Percentiles rank a stretch among this genome's conserved stretches.
phyloP scores from a whole-genome alignment of 2,888 invertebrate species.

The Bombylius major region DNA sequence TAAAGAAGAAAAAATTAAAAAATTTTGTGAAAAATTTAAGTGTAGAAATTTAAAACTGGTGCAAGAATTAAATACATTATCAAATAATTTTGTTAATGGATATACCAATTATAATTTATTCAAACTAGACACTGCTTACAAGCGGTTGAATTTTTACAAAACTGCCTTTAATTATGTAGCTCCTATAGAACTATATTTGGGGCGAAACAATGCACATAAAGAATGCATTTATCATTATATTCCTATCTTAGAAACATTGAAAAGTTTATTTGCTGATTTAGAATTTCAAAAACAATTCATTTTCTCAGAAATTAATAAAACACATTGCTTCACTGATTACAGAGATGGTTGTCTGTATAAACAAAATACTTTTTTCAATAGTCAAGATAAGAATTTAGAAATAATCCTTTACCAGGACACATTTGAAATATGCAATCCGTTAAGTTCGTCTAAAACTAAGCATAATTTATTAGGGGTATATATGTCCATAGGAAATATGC shows the following conservation, averaged over 20 bases:
- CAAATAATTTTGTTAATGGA: too few relatives aligned
- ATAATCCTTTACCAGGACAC: not conserved
- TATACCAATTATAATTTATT: too few relatives aligned
- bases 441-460: not conserved
- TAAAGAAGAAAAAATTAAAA: too few relatives aligned
- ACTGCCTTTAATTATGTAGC: too few relatives aligned
- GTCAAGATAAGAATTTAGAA: not conserved
- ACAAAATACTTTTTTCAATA: not conserved
- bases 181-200: too few relatives aligned
- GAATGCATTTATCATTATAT: not conserved
- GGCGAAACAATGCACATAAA: not conserved
- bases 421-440: slow-evolving; percentile 1
- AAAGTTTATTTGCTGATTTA: not conserved
- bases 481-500: not conserved
- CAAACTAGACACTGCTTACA: too few relatives aligned
- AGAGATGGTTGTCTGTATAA: not conserved
- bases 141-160: too few relatives aligned
- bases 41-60: too few relatives aligned
- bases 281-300: not conserved
- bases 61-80: too few relatives aligned
- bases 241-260: slow-evolving; percentile 1
- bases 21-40: too few relatives aligned
- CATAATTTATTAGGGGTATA: not conserved
- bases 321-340: not conserved
- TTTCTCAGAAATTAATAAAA: not conserved